These are phyloP conservation scores for Littorina saxatilis DNA, from an alignment of 1,140 invertebrate species.

Conservation along the genomic window DNA sequence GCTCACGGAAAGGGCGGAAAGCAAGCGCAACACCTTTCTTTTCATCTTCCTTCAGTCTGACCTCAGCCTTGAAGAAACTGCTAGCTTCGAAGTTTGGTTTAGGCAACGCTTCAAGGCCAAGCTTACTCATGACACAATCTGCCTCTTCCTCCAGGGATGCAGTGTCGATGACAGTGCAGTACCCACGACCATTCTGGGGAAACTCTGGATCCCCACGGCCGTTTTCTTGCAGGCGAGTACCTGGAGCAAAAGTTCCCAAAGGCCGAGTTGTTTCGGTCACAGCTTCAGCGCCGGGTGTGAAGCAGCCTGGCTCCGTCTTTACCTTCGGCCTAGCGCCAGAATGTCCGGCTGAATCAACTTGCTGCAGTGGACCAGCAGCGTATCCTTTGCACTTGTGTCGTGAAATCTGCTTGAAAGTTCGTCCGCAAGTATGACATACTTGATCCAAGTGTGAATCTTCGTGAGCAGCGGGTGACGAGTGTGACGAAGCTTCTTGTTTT, in stretches of 20 bases:
- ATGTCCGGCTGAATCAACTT: no score
- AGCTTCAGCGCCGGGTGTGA: no score
- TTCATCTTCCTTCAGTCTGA: background rate
- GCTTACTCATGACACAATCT: background rate
- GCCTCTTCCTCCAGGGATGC: background rate
- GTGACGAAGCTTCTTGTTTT: background rate
- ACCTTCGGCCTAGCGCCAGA: background rate
- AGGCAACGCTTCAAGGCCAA: background rate
- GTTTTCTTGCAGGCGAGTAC: background rate
- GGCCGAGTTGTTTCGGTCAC: no score
- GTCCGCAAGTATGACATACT: background rate
- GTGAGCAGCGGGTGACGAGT: no score
- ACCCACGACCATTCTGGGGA: background rate
- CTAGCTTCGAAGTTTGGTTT: background rate
- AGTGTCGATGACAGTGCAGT: background rate
- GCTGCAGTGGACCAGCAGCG: no score
- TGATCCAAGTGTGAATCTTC: background rate
- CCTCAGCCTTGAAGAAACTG: background rate
- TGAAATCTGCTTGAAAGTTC: background rate
- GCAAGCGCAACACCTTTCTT: background rate
- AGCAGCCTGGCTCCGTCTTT: background rate
- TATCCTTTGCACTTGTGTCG: background rate
- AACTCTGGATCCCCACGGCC: background rate
- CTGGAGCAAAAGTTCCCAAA: background rate
- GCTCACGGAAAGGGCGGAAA: background rate